Conservation (phyloP, 2,888 invertebrate genomes). For the Chorisops tibialis region DNA sequence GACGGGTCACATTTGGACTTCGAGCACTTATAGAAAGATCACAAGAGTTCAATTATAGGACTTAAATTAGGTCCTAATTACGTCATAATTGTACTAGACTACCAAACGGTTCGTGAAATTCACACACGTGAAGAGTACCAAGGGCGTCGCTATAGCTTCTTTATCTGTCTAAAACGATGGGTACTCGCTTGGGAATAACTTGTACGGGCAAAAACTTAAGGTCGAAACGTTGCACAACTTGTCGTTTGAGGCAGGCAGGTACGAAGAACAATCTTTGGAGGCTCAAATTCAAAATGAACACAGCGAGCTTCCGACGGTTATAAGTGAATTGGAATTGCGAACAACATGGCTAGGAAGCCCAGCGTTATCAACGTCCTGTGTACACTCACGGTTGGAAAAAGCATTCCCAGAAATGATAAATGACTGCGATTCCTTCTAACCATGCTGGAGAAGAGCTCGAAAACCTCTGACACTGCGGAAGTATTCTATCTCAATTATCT, state of each 20-base stretch:
- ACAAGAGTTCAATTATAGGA: slow-evolving; percentile 57
- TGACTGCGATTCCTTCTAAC: slow-evolving; percentile 52
- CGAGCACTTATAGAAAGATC: slow-evolving; percentile 51
- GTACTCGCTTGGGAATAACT: slow-evolving; percentile 56
- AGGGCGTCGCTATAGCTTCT: slow-evolving; percentile 65
- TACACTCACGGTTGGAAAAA: slow-evolving; percentile 57
- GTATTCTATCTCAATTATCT: slow-evolving; percentile 59
- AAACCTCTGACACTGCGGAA: slow-evolving; percentile 60
- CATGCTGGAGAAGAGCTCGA: slow-evolving; percentile 54
- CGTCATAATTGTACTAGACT: slow-evolving; percentile 57
- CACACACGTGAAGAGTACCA: slow-evolving; percentile 60
- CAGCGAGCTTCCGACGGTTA: slow-evolving; percentile 46
- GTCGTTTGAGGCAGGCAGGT: slow-evolving; percentile 58
- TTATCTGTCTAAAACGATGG: slow-evolving; percentile 61
- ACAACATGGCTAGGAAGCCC: slow-evolving; percentile 50
- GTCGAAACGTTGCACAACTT: slow-evolving; percentile 57
- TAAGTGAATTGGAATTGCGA: slow-evolving; percentile 37
- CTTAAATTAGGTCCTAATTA: slow-evolving; percentile 57
- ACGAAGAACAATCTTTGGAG: slow-evolving; percentile 57
- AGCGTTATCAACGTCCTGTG: slow-evolving; percentile 65
- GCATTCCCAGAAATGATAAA: slow-evolving; percentile 53
- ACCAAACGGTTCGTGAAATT: slow-evolving; percentile 55
- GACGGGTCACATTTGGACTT: slow-evolving; percentile 57
- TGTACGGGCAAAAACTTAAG: slow-evolving; percentile 59
- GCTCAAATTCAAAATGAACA: slow-evolving; percentile 58